Evolutionary conservation across 1,140 invertebrate species (phyloP), one percentile per base, ranked within the genome.

Genomic region (Sarcophaga peregrina): DNA sequence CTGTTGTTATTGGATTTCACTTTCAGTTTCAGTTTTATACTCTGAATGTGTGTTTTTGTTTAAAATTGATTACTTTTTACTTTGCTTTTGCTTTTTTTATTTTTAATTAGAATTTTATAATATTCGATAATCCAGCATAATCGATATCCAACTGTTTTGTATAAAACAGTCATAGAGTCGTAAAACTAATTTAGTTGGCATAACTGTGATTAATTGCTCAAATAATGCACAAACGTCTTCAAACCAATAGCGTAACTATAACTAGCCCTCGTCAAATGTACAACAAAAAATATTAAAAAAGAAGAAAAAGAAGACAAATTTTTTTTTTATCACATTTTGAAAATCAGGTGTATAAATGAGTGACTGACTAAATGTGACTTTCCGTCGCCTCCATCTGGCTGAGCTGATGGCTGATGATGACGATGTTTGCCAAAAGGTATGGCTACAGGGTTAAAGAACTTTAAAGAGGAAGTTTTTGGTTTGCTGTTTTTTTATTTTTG

Each of bases 391-490:
- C 25, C 25, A 37, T 37, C 25, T 37, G 25, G 25, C 25, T 37
- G 25, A n/a, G n/a, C n/a, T 37, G 25, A 37, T 58, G 54, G 15
- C 54, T 58, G 54, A 58, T 58, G 54, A 58, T 37, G 25, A 58
- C n/a, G 13, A 58, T 58, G 54, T 68, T 68, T n/a, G 62, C 62
- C 62, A 68, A 68, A 37, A 68, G 62, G 62, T 68, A 20, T 68
- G 62, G 62, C 62, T n/a, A 68, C 62, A 68, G 62, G 62, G 62
- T 68, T 68, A 68, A 68, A 68, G 62, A 68, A 68, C 62, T 68
- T 68, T 58, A 58, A 20, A 20, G 62, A 68, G 62, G 62, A 68
- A 68, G 62, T 68, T 68, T 68, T 1, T 37, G 4, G n/a, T n/a
- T n/a, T n/a, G n/a, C n/a, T 68, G 11, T 68, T 1, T 17, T 68